Conservation (phyloP, 1,140 invertebrate genomes). For the Drosophila seguyi region DNA sequence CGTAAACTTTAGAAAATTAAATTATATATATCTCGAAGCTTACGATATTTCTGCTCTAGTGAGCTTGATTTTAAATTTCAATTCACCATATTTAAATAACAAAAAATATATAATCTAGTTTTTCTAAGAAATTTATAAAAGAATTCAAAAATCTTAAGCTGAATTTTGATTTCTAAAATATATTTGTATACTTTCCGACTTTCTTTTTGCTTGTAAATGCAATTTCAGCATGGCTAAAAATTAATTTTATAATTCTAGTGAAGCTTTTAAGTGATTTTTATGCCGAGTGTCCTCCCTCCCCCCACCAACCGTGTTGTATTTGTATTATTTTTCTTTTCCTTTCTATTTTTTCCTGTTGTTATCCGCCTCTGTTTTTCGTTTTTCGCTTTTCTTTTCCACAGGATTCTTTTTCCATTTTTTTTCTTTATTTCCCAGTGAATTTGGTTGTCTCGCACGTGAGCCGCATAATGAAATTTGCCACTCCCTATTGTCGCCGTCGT, state of each 20-base stretch:
- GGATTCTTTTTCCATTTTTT: conserved; percentile 34
- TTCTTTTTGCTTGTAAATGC: not conserved
- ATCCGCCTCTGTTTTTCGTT: conserved; percentile 31
- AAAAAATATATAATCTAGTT: too few relatives aligned
- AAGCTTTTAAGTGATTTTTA: not conserved
- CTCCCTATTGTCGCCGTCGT: conserved; percentile 61
- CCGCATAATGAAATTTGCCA: conserved; percentile 80
- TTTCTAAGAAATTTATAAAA: too few relatives aligned
- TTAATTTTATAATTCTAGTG: not conserved
- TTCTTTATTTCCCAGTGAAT: conserved; percentile 81
- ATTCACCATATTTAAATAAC: too few relatives aligned
- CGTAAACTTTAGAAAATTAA: too few relatives aligned
- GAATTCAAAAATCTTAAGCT: not conserved
- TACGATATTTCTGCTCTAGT: too few relatives aligned
- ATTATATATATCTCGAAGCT: too few relatives aligned
- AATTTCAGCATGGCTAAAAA: not conserved
- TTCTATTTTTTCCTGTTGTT: conserved; percentile 24
- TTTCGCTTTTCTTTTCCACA: conserved; percentile 45
- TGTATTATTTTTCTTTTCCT: conserved; percentile 51
- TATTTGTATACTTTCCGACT: too few relatives aligned
- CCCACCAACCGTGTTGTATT: conserved; percentile 39
- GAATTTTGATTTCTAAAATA: not conserved
- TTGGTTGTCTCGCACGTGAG: conserved; percentile 84
- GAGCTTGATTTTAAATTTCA: too few relatives aligned
- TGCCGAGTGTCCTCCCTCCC: conserved; percentile 3